Evolutionary conservation across 2,113 vertebrate species (phyloP).

Genomic region (Notiomystis cincta): DNA sequence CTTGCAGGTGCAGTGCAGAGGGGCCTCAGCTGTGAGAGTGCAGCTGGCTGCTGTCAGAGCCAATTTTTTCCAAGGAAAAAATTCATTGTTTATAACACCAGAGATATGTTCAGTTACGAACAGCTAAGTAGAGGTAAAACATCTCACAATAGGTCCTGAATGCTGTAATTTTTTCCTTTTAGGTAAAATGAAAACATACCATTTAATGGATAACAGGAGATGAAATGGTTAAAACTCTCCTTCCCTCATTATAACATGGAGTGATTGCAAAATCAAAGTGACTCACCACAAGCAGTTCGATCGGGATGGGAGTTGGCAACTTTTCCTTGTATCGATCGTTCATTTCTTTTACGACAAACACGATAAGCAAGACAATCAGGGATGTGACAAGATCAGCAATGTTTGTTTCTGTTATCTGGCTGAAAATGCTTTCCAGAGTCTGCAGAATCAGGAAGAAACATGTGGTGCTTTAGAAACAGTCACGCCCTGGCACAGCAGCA

Average conservation of each 20-base stretch:
- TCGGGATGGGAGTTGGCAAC: constrained; percentile 89
- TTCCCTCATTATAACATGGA: accelerated
- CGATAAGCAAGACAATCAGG: constrained; percentile 80
- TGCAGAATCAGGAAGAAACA: constrained; percentile 51
- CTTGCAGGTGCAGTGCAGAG: not conserved
- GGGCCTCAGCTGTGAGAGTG: not conserved
- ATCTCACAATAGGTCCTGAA: not conserved
- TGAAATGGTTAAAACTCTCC: not conserved
- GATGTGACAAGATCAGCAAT: constrained; percentile 87
- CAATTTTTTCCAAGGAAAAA: not conserved
- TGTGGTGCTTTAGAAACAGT: not conserved
- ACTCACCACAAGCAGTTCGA: constrained; percentile 92
- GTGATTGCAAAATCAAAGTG: not conserved
- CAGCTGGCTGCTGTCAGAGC: not conserved
- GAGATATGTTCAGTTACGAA: not conserved
- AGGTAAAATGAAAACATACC: not conserved
- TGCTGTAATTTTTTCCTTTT: not conserved
- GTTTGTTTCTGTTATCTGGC: constrained; percentile 82
- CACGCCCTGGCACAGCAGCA: not conserved
- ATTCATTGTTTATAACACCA: not conserved
- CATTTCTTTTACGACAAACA: constrained; percentile 88
- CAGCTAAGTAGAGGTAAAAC: not conserved
- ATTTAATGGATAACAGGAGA: not conserved
- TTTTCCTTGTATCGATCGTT: constrained; percentile 89
- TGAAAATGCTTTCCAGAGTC: constrained; percentile 82